Conservation (phyloP, 2,888 invertebrate genomes). For the Caenorhabditis imperialis region DNA sequence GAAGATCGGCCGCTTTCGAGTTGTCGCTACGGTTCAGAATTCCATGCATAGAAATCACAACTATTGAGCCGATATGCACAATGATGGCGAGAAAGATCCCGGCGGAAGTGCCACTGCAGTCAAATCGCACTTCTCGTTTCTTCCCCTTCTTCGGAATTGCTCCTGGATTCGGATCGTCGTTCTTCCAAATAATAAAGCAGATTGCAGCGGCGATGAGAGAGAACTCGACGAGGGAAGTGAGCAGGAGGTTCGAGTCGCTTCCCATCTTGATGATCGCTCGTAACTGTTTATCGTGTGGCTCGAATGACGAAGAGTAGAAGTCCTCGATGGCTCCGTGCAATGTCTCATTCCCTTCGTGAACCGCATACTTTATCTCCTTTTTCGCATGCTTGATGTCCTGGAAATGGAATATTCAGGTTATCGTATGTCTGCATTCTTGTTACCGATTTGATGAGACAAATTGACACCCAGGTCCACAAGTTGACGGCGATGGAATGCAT, state of each 20-base stretch:
- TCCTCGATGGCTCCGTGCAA: constrained; percentile 5
- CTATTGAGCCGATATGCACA: constrained; percentile 70
- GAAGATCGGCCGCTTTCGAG: constrained; percentile 62
- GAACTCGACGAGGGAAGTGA: constrained; percentile 74
- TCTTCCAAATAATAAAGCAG: constrained; percentile 75
- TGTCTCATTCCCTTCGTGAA: neutral
- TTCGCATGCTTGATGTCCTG: constrained; percentile 29
- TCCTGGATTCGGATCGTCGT: constrained; percentile 62
- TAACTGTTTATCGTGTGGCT: constrained; percentile 38
- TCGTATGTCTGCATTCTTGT: constrained; percentile 25
- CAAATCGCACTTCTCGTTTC: constrained; percentile 69
- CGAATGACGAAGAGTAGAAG: constrained; percentile 5
- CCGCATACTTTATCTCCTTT: constrained; percentile 38
- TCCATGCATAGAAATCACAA: constrained; percentile 73
- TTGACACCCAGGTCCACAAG: constrained; percentile 50
- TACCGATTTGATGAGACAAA: constrained; percentile 36
- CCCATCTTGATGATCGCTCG: constrained; percentile 67
- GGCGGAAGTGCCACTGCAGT: constrained; percentile 74
- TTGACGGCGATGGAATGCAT: constrained; percentile 53
- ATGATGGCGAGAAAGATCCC: constrained; percentile 75
- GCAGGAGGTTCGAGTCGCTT: constrained; percentile 72
- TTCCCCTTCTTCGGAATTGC: constrained; percentile 50
- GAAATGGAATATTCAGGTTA: constrained; percentile 30
- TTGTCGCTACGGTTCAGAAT: constrained; percentile 65
- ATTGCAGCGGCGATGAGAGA: constrained; percentile 75